Base-by-base conservation (phyloP, 2,797 vertebrate species). In the Cetoscarus ocellatus region DNA sequence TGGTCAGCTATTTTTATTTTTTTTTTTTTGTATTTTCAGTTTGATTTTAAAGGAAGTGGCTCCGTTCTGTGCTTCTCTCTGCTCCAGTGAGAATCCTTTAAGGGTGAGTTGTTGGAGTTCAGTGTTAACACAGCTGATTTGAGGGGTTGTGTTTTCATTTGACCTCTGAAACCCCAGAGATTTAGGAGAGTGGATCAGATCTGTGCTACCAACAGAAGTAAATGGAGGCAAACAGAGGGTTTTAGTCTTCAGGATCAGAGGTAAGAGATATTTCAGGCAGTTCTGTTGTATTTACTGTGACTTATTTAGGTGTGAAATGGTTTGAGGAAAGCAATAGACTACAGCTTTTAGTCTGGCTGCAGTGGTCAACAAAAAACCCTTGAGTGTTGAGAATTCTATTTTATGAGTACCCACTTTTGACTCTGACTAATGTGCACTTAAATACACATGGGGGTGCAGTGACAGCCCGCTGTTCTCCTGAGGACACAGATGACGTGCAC, bases 241-340 rank as follows among this genome's bases (percentile, higher is more conserved):
- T 51, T n/a, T 18, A 50, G 44, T 48, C 9, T 12, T 48, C 48
- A 35, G 61, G 50, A 47, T 56, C 7, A 48, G 14, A 65, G 19
- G 19, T 70, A 11, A 42, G 61, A 67, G 17, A n/a, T 7, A 52
- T 62, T 56, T 67, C 36, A 49, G 56, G n/a, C 51, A 15, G 59
- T 76, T 75, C 10, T 67, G 27, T 67, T 56, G 62, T 66, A 42
- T 51, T 79, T 66, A 65, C 57, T 69, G 56, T 73, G 67, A 73
- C 58, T 76, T 82, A 49, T 86, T 82, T 76, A 63, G 55, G 61
- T 84, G 75, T 82, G 60, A 48, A 85, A 67, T 54, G 53, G 67
- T 82, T 79, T 71, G 74, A 67, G 52, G 83, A 83, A 82, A 87
- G 86, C 84, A 86, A 84, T 88, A 89, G 73, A 60, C 61, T 12